phyloP scores from a whole-genome alignment of 2,113 vertebrate species.

The Menura novaehollandiae region DNA sequence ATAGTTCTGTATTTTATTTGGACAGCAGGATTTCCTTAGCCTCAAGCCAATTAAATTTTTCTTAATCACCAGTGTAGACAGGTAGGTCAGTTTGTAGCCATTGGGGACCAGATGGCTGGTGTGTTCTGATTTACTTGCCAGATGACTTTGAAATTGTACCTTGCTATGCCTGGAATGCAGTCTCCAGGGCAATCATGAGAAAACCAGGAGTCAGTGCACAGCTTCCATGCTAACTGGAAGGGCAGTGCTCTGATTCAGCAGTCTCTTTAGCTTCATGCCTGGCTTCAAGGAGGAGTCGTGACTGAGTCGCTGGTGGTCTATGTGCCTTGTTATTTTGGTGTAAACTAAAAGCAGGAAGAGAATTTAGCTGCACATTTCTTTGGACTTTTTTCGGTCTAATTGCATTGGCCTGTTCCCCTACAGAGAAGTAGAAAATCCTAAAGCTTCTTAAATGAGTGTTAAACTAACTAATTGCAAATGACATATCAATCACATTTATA shows the following conservation, averaged over 20 bases:
- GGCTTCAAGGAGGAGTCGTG: not conserved
- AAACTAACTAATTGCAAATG: not conserved
- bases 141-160: not conserved
- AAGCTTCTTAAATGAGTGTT: not conserved
- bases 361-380: not conserved
- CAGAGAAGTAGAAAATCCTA: not conserved
- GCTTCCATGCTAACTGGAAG: not conserved
- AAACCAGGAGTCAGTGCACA: not conserved
- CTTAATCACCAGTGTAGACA: not conserved
- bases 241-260: not conserved
- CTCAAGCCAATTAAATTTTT: not conserved
- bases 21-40: constrained; percentile 22
- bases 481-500: not conserved
- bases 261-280: not conserved
- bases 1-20: not conserved
- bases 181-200: not conserved
- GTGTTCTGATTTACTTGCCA: constrained; percentile 1
- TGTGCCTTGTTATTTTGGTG: not conserved
- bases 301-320: not conserved
- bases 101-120: constrained; percentile 19
- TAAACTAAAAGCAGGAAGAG: not conserved
- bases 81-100: not conserved
- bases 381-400: not conserved
- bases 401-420: not conserved
- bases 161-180: not conserved